Percentiles rank a stretch among this genome's conserved stretches.
Evolutionary conservation across 1,140 invertebrate species (phyloP).

Genomic region (Globodera rostochiensis): DNA sequence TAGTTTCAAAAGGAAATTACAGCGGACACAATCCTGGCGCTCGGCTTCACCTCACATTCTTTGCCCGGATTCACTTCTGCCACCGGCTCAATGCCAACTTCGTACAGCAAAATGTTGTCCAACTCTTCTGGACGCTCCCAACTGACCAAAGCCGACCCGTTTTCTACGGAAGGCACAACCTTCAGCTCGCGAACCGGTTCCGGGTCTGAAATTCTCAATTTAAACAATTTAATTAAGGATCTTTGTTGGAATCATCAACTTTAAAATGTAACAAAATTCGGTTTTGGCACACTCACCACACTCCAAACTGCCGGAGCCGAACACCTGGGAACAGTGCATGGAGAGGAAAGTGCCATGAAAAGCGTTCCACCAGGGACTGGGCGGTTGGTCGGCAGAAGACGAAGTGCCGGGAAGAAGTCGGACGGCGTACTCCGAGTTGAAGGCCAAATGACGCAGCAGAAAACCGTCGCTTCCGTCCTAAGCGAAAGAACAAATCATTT

Average conservation of each 20-base stretch:
- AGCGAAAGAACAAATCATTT: conserved; percentile 25
- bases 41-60: conserved; percentile 25
- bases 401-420: conserved; percentile 20
- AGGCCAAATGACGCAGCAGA: conserved; percentile 44
- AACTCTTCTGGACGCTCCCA: conserved; percentile 30
- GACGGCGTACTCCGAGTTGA: conserved; percentile 43
- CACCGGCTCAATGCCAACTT: conserved; percentile 34
- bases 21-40: conserved; percentile 14
- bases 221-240: background rate
- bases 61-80: conserved; percentile 40
- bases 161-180: conserved; percentile 30
- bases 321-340: conserved; percentile 45
- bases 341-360: conserved; percentile 37
- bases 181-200: conserved; percentile 41
- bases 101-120: conserved; percentile 39
- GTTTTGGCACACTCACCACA: conserved; percentile 31
- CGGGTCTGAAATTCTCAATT: conserved; percentile 29
- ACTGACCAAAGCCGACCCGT: conserved; percentile 28
- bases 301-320: conserved; percentile 44
- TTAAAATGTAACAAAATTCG: too few species aligned
- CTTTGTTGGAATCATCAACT: too few species aligned
- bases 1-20: background rate
- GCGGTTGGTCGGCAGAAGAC: conserved; percentile 4
- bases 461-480: conserved; percentile 51
- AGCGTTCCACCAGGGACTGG: background rate